phyloP scores from a whole-genome alignment of 2,888 invertebrate species.

The Tipula vernalis region DNA sequence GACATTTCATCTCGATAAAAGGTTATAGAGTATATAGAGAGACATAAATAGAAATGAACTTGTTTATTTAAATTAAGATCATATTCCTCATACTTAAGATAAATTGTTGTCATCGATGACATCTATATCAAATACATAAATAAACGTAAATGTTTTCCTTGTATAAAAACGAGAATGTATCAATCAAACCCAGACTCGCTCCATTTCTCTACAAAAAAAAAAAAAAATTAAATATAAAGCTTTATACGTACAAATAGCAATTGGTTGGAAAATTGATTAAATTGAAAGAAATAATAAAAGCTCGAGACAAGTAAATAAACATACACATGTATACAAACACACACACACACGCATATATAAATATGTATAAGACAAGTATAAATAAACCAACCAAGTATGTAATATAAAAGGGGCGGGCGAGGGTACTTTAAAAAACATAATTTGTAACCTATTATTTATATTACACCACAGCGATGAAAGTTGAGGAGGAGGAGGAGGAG shows the following conservation, averaged over 20 bases:
- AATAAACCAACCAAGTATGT: neutral
- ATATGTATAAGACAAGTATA: neutral
- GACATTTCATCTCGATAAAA: neutral
- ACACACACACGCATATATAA: too few relatives aligned
- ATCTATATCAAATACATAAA: neutral
- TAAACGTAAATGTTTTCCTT: neutral
- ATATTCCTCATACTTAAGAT: neutral
- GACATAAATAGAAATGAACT: neutral
- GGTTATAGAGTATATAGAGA: neutral
- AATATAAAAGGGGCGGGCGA: neutral
- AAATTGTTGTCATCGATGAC: neutral
- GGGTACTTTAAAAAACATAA: neutral
- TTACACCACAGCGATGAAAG: neutral
- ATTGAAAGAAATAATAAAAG: neutral
- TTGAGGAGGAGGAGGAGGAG: neutral
- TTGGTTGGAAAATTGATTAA: neutral
- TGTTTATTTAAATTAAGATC: neutral
- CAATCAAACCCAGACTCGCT: neutral
- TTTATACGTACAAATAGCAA: neutral
- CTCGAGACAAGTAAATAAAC: neutral
- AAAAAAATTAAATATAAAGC: neutral
- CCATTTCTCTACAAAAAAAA: neutral
- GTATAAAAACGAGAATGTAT: neutral
- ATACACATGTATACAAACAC: neutral
- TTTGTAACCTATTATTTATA: neutral